These are phyloP conservation scores for Brevimyrus niger DNA, from an alignment of 2,113 vertebrate genomes.

Conservation along the genomic window DNA sequence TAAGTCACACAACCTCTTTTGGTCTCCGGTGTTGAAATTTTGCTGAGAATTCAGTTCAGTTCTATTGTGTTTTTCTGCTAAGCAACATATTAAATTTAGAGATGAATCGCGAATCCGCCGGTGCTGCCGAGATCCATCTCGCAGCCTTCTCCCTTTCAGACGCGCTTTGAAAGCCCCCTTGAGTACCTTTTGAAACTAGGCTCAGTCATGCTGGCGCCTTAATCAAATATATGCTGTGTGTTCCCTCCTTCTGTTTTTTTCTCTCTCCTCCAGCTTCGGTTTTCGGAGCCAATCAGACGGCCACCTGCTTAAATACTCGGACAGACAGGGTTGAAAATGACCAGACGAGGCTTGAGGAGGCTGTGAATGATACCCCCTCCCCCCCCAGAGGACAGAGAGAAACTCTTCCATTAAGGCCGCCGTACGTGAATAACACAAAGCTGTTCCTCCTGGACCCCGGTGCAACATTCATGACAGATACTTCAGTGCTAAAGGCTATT, in stretches of 20 bases:
- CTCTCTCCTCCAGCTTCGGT: neutral
- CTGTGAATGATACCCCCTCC: neutral
- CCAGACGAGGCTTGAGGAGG: neutral
- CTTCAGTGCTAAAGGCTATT: neutral
- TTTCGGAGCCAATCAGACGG: neutral
- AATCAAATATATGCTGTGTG: neutral
- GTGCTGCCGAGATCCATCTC: neutral
- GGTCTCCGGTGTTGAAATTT: neutral
- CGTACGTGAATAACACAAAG: neutral
- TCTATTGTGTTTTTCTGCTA: conserved; percentile 5
- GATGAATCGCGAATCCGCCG: neutral
- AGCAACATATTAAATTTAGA: neutral
- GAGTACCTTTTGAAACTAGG: neutral
- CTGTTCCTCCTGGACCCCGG: neutral
- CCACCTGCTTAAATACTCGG: neutral
- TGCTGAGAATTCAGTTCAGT: neutral
- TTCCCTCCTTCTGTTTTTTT: neutral
- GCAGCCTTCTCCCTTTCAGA: neutral
- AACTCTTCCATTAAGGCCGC: neutral
- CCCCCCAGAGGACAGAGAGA: neutral
- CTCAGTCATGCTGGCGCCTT: neutral
- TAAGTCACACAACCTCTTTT: neutral
- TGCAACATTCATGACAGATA: neutral
- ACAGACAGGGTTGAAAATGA: neutral
- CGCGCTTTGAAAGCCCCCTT: neutral